A percentile compares a stretch with the other conserved stretches of the same genome.
These are phyloP conservation scores for Volucella bombylans DNA, from an alignment of 2,888 invertebrate species.

Conservation along the genomic window DNA sequence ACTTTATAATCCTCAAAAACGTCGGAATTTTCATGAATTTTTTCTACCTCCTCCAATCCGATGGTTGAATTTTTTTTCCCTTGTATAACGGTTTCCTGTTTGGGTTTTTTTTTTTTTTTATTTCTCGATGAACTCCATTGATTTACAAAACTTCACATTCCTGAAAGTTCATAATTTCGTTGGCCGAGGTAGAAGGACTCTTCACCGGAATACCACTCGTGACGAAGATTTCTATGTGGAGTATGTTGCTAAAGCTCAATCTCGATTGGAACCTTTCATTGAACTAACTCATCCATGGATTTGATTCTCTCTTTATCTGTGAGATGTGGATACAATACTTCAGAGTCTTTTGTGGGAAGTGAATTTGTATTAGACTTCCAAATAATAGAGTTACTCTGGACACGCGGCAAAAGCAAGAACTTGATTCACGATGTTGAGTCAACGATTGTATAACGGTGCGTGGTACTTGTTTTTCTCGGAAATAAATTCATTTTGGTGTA, in stretches of 20 bases:
- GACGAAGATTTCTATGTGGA: too few relatives aligned
- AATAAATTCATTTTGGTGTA: conserved; percentile 18
- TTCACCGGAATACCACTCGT: background rate
- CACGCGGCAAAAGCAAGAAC: background rate
- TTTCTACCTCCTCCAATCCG: background rate
- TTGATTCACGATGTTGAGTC: too few relatives aligned
- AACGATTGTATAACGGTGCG: background rate
- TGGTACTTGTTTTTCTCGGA: background rate
- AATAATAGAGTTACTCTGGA: conserved; percentile 5
- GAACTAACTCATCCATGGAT: too few relatives aligned
- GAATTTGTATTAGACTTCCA: conserved; percentile 1
- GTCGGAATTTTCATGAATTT: background rate
- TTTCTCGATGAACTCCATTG: conserved; percentile 34
- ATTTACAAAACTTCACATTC: conserved; percentile 34
- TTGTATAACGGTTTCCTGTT: too few relatives aligned
- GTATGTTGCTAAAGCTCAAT: too few relatives aligned
- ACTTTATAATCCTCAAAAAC: conserved; percentile 15
- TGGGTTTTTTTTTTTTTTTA: background rate
- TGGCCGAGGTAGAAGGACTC: background rate
- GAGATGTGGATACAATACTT: too few relatives aligned
- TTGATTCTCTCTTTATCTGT: too few relatives aligned
- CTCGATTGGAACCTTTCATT: too few relatives aligned
- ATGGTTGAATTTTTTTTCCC: too few relatives aligned
- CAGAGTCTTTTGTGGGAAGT: background rate
- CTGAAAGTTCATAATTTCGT: conserved; percentile 48